Evolutionary conservation across 2,797 vertebrate species (phyloP), one percentile per base, ranked within the genome.

Genomic region (Salmo trutta): DNA sequence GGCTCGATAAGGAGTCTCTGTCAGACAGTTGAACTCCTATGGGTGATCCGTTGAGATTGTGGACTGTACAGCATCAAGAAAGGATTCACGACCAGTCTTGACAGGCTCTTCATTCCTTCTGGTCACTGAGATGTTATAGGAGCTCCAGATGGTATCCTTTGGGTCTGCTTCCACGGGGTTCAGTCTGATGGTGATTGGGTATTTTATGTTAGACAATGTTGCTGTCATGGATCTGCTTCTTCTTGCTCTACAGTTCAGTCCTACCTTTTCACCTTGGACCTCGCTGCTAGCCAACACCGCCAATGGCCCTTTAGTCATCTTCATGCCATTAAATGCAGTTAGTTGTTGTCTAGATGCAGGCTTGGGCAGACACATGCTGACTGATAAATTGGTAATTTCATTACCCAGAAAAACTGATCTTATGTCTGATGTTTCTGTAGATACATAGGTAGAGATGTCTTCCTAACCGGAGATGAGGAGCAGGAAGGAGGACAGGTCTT

Each of bases 361-460:
- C 66, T 10, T 17, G 27, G 5, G 31, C 31, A 31, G 47, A 19
- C 74, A 52, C n/a, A 14, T 17, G 66, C 15, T 76, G 14, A 51
- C 52, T 5, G 51, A 47, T 33, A 31, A 31, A 68, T 68, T 33
- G 27, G 41, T 47, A 1, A 47, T 7, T 47, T 3, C 54, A 31
- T 47, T 21, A 53, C 59, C 75, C 1, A 51, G 75, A 47, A 54
- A 4, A 70, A 85, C 86, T 92, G 87, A 90, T 78, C 21, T 74
- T 3, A 77, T 72, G 69, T 90, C 76, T 94, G 83, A 82, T 92
- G 84, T 94, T 82, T 93, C 86, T 89, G 81, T 93, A 94, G 93
- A 94, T 94, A 82, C 91, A 81, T 82, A 93, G 92, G 76, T 88
- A 86, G 75, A 80, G 77, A 52, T 69, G 66, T 51, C 31, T 77